These are phyloP conservation scores for Anthophora plumipes DNA, from an alignment of 2,888 invertebrate species.

Conservation along the genomic window DNA sequence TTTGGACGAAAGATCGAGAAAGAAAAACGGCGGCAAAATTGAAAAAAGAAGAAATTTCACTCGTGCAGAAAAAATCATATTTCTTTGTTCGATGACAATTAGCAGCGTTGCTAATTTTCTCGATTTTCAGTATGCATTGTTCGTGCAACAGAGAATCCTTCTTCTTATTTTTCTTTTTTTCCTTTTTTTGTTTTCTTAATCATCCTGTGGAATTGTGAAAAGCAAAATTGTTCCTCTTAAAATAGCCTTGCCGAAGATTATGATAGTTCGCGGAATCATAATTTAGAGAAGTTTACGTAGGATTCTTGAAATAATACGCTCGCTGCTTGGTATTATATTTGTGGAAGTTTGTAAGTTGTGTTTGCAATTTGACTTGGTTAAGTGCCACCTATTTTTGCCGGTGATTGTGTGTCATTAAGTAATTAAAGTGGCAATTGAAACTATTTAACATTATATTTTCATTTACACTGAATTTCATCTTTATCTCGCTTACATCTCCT, in stretches of 20 bases:
- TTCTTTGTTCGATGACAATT: conserved; percentile 33
- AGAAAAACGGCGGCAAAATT: neutral
- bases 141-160: neutral
- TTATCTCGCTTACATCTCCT: too few relatives aligned
- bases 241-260: neutral
- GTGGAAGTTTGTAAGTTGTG: too few relatives aligned
- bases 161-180: too few relatives aligned
- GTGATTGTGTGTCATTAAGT: too few relatives aligned
- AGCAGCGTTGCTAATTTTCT: neutral
- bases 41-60: neutral
- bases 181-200: neutral
- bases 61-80: neutral
- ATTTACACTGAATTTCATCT: too few relatives aligned
- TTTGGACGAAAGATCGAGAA: neutral
- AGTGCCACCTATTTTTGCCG: too few relatives aligned
- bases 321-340: neutral
- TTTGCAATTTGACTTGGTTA: too few relatives aligned
- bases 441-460: too few relatives aligned
- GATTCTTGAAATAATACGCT: neutral
- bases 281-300: neutral
- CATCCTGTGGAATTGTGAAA: neutral
- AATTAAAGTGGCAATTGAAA: too few relatives aligned
- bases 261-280: neutral
- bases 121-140: too few relatives aligned
- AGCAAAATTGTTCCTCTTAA: neutral